Conservation (phyloP, 2,113 vertebrate species). For the Marcusenius ussheri region DNA sequence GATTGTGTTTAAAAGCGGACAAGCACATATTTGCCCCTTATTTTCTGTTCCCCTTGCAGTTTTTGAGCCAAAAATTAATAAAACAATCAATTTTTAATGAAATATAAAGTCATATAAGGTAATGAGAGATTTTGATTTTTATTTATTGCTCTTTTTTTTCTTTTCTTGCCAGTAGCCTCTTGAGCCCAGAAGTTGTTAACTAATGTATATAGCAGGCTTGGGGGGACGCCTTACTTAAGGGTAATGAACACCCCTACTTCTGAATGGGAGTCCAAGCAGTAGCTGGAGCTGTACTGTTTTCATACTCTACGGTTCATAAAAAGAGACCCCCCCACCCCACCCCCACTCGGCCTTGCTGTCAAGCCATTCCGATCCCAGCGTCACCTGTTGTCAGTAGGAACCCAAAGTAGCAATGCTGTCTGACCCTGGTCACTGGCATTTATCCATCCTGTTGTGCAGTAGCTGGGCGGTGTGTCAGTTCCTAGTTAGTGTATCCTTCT, state of each 20-base stretch:
- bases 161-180: conserved; percentile 10
- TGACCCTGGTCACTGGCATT: neutral
- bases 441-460: neutral
- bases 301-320: neutral
- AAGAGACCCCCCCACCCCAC: neutral
- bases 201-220: conserved; percentile 16
- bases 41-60: conserved; percentile 8
- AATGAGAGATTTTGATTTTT: conserved; percentile 8
- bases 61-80: conserved; percentile 16
- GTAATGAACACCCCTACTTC: neutral
- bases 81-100: conserved; percentile 32
- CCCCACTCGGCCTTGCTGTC: neutral
- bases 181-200: conserved; percentile 22
- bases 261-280: conserved; percentile 13
- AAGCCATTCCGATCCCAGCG: neutral
- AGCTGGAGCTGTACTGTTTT: neutral
- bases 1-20: neutral
- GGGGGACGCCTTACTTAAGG: neutral
- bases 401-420: neutral
- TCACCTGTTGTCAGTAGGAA: neutral
- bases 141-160: conserved; percentile 3
- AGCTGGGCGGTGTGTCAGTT: neutral
- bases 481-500: neutral
- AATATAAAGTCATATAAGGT: conserved; percentile 32
- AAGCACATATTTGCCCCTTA: conserved; percentile 16